phyloP scores from a whole-genome alignment of 2,797 vertebrate genomes.

The Nyctalus aviator region DNA sequence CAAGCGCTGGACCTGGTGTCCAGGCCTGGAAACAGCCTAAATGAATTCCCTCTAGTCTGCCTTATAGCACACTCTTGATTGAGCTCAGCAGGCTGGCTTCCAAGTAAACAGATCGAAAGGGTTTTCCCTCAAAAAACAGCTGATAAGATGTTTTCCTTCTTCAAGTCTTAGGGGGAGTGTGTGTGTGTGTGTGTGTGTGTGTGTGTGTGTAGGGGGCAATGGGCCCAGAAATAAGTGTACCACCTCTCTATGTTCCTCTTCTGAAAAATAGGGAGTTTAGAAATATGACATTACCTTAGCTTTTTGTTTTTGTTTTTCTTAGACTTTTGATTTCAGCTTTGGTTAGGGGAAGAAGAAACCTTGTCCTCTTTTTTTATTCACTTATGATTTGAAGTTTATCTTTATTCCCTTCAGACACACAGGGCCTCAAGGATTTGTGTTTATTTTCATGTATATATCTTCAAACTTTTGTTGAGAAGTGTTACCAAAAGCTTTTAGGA shows the following conservation, averaged over 20 bases:
- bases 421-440: neutral
- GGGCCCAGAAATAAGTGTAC: neutral
- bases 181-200: neutral
- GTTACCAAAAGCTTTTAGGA: constrained; percentile 19
- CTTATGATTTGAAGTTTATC: neutral
- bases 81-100: constrained; percentile 45
- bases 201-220: neutral
- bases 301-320: neutral
- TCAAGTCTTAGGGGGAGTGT: neutral
- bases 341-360: neutral
- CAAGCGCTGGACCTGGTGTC: neutral
- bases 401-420: neutral
- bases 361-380: constrained; percentile 3
- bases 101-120: constrained; percentile 4
- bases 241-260: neutral
- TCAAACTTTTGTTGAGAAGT: neutral
- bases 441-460: neutral
- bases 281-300: neutral
- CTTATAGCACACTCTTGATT: neutral
- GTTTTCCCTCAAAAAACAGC: neutral
- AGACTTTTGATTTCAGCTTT: too few species aligned
- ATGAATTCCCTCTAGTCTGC: neutral
- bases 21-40: neutral
- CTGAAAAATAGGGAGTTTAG: constrained; percentile 15
- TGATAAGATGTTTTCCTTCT: constrained; percentile 46